Base-by-base conservation (phyloP, 2,797 vertebrate species). In the Gallinago nigripennis region DNA sequence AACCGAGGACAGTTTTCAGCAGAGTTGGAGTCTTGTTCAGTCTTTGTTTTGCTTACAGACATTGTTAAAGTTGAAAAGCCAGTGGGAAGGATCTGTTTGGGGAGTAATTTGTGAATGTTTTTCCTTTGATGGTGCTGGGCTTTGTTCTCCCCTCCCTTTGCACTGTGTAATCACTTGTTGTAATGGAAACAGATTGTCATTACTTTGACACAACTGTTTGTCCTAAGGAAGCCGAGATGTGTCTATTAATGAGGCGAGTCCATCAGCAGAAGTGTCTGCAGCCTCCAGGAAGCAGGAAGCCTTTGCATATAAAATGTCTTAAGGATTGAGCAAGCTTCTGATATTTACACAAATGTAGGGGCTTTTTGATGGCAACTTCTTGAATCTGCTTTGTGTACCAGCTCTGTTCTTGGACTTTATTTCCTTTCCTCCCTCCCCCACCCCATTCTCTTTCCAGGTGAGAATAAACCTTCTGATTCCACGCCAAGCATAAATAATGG, bases 341-440 rank as follows among this genome's bases (percentile, higher is more conserved):
- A 15, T 43, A 30, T 12, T 82, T 68, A 46, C 16, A 8, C 7
- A 37, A 45, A 31, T 2, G 4, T 21, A 9, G 46, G 19, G 43
- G 11, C 23, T 58, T 57, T 17, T 18, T 69, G 39, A 50, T 50
- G 68, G 13, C 41, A 51, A 0, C 14, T 56, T 41, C n/a, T 80
- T 63, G 24, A 46, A 31, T 51, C 50, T 80, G 33, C 23, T 70
- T 60, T 18, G 9, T 18, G 8, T 54, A 20, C 41, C 31, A 48
- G 10, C 45, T 80, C 31, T 82, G 14, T 63, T 63, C 39, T 58
- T 80, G 50, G 25, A 20, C n/a, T 70, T 71, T 9, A 24, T 19
- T 66, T 51, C 4, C 7, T 23, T 63, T n/a, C 35, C 6, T 58
- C 54, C 65, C 10, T 41, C 10, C 5, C 20, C 1, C 0, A 1